Evolutionary conservation across 1,140 invertebrate species (phyloP).

Genomic region (Calycopis cecrops): DNA sequence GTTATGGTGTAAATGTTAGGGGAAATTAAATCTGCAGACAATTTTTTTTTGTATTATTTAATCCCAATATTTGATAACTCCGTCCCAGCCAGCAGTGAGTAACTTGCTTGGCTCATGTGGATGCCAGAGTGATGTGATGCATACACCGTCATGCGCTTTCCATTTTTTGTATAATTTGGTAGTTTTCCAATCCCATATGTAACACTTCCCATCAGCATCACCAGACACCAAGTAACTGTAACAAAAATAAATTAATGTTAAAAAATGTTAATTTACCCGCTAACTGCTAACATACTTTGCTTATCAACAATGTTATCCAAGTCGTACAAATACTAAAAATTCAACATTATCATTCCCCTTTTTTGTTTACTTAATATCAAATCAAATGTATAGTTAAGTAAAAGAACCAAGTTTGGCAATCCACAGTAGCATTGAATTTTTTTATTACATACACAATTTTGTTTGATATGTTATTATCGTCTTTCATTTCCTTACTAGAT

Average conservation of each 20-base stretch:
- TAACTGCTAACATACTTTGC: no score
- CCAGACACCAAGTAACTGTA: constrained; percentile 96
- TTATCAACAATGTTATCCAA: no score
- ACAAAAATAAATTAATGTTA: constrained; percentile 29
- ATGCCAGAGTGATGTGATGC: constrained; percentile 97
- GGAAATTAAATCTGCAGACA: constrained; percentile 47
- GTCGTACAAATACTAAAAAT: no score
- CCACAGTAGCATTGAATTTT: no score
- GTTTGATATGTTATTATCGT: no score
- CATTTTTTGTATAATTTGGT: constrained; percentile 98
- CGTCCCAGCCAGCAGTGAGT: constrained; percentile 98
- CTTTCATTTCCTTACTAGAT: no score
- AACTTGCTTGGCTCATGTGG: constrained; percentile 98
- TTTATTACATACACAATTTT: no score
- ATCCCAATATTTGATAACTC: constrained; percentile 99
- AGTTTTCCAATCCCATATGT: constrained; percentile 99
- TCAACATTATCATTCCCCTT: no score
- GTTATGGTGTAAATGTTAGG: constrained; percentile 47
- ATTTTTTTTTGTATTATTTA: constrained; percentile 72
- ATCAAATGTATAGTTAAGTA: no score
- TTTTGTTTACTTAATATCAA: no score
- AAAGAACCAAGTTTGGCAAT: no score
- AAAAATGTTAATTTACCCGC: no score
- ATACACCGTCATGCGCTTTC: constrained; percentile 99
- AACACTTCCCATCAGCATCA: constrained; percentile 99